Percentiles rank a stretch among this genome's conserved stretches.
Conservation (phyloP, 2,113 vertebrate genomes). For the Turdus rufiventris region DNA sequence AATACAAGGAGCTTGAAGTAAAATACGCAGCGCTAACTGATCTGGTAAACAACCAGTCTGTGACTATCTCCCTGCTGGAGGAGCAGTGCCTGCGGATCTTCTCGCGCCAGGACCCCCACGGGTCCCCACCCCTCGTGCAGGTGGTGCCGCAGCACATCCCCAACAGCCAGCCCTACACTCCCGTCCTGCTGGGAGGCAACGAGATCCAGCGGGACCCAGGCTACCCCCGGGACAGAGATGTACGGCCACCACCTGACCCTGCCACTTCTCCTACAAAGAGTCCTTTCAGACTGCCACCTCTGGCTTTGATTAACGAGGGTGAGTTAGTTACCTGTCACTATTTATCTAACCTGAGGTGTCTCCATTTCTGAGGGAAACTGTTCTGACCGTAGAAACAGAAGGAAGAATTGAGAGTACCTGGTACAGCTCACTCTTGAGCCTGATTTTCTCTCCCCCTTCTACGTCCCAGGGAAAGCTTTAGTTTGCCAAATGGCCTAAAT, state of each 20-base stretch:
- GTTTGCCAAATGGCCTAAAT: not conserved
- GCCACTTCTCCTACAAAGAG: slow-evolving; percentile 81
- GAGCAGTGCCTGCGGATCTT: slow-evolving; percentile 87
- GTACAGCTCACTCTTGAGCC: not conserved
- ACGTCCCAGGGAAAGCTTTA: not conserved
- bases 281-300: slow-evolving; percentile 79
- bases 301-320: slow-evolving; percentile 89
- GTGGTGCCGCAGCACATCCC: slow-evolving; percentile 91
- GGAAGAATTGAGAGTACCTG: not conserved
- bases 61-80: slow-evolving; percentile 86
- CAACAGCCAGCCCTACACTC: slow-evolving; percentile 80
- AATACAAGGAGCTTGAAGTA: slow-evolving; percentile 89
- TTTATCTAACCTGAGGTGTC: not conserved
- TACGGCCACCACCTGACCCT: slow-evolving; percentile 74
- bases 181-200: slow-evolving; percentile 75
- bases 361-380: not conserved
- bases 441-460: not conserved
- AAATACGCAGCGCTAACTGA: slow-evolving; percentile 86
- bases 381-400: fast-evolving
- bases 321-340: slow-evolving; percentile 45
- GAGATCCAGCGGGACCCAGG: slow-evolving; percentile 91
- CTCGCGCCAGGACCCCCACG: slow-evolving; percentile 80
- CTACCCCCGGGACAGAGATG: slow-evolving; percentile 79
- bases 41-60: slow-evolving; percentile 95
- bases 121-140: slow-evolving; percentile 89